Evolutionary conservation across 1,140 invertebrate genomes (phyloP).

Genomic region (Bombyx mori): DNA sequence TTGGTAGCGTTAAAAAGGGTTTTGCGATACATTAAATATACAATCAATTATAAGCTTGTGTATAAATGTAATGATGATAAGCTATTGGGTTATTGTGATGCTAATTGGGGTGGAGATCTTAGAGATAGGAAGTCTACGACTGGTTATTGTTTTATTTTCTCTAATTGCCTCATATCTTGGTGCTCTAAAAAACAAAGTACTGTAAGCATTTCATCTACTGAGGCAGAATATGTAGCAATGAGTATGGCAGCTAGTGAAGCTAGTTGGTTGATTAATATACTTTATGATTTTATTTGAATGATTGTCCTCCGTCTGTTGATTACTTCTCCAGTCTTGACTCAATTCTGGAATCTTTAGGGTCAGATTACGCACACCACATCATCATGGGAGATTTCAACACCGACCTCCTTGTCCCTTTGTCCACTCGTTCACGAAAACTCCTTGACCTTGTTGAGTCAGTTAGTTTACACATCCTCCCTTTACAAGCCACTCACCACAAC

Average conservation of each 20-base stretch:
- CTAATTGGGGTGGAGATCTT: slow-evolving; percentile 30
- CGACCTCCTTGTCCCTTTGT: no score
- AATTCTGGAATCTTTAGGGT: no score
- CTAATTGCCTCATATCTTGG: slow-evolving; percentile 38
- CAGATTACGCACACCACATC: no score
- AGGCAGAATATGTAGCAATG: slow-evolving; percentile 59
- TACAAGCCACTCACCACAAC: no score
- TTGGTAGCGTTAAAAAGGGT: slow-evolving; percentile 23
- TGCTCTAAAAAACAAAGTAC: slow-evolving; percentile 45
- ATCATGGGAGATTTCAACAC: no score
- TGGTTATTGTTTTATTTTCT: slow-evolving; percentile 35
- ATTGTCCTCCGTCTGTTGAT: no score
- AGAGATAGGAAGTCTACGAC: slow-evolving; percentile 29
- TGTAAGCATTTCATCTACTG: slow-evolving; percentile 50
- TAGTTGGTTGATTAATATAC: slow-evolving; percentile 39
- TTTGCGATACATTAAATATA: slow-evolving; percentile 26
- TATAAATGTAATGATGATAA: slow-evolving; percentile 18
- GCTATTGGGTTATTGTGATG: slow-evolving; percentile 32
- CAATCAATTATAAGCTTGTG: slow-evolving; percentile 22
- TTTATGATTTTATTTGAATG: no score
- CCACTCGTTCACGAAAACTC: no score
- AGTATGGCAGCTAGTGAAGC: slow-evolving; percentile 36
- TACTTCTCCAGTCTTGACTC: no score
- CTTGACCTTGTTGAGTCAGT: no score
- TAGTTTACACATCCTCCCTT: no score